phyloP scores from a whole-genome alignment of 2,888 invertebrate genomes.

The Empis stercorea region DNA sequence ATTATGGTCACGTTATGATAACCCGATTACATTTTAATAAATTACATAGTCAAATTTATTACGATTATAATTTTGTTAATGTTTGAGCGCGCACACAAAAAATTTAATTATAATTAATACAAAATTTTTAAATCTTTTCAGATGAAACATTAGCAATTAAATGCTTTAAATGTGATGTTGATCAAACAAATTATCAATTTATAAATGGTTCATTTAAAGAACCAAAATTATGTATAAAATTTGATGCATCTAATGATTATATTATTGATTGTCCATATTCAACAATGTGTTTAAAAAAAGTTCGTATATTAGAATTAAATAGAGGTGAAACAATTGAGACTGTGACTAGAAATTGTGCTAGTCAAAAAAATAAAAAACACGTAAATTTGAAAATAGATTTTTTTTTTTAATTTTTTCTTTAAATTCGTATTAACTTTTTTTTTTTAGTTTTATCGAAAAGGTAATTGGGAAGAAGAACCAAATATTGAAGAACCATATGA shows the following conservation, averaged over 20 bases:
- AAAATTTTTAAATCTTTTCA: slow-evolving; percentile 15
- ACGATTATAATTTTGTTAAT: too few species aligned
- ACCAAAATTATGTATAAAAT: slow-evolving; percentile 59
- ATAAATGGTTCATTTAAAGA: slow-evolving; percentile 42
- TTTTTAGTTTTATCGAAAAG: slow-evolving; percentile 43
- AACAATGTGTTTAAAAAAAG: slow-evolving; percentile 71
- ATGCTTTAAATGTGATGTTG: slow-evolving; percentile 64
- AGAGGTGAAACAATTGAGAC: slow-evolving; percentile 40
- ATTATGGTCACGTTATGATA: too few species aligned
- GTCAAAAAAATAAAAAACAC: slow-evolving; percentile 49
- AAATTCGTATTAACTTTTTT: background rate
- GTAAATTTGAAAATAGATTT: slow-evolving; percentile 16
- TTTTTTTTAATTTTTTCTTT: background rate
- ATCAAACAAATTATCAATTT: slow-evolving; percentile 40
- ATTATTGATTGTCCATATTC: slow-evolving; percentile 66
- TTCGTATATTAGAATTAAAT: slow-evolving; percentile 49
- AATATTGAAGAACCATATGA: slow-evolving; percentile 56
- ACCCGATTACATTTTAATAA: too few species aligned
- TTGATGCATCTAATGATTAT: slow-evolving; percentile 56
- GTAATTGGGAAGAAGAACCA: slow-evolving; percentile 51
- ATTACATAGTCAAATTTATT: too few species aligned
- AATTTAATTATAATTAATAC: background rate
- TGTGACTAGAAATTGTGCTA: slow-evolving; percentile 53
- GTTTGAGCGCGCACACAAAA: too few species aligned
- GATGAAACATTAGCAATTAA: slow-evolving; percentile 38